Evolutionary conservation across 1,140 invertebrate species (phyloP).

Genomic region (Sycobia sp.): DNA sequence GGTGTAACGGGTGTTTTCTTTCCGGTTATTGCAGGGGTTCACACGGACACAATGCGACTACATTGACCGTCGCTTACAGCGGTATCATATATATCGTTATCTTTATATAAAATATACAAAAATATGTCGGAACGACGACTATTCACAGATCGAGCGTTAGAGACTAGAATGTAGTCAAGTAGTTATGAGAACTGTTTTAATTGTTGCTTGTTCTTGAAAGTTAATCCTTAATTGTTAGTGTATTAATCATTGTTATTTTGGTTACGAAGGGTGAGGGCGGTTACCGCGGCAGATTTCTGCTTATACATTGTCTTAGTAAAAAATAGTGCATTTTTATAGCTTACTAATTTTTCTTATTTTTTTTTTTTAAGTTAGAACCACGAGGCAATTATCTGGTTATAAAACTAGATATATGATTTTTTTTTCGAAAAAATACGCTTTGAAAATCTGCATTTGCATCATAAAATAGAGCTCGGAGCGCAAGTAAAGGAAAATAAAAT

Average conservation of each 20-base stretch:
- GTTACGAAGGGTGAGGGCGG: not conserved
- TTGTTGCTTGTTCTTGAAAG: conserved; percentile 34
- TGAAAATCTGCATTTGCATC: too few species aligned
- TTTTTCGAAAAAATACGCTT: too few species aligned
- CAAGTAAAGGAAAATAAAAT: too few species aligned
- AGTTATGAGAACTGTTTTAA: conserved; percentile 38
- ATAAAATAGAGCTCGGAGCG: too few species aligned
- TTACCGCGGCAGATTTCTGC: too few species aligned
- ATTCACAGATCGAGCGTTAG: conserved; percentile 56
- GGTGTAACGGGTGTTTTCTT: conserved; percentile 8
- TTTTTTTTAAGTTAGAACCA: too few species aligned
- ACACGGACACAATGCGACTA: conserved; percentile 25
- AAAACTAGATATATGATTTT: too few species aligned
- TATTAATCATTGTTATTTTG: conserved; percentile 24
- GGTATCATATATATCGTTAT: conserved; percentile 45
- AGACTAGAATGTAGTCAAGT: conserved; percentile 40
- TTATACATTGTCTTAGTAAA: too few species aligned
- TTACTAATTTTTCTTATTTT: too few species aligned
- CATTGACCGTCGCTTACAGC: conserved; percentile 43
- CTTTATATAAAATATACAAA: conserved; percentile 63
- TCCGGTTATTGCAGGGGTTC: conserved; percentile 6
- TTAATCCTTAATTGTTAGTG: conserved; percentile 28
- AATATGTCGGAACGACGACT: conserved; percentile 60
- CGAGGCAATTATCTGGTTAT: too few species aligned
- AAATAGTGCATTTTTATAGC: too few species aligned